These are phyloP conservation scores for Microcebus murinus DNA, from an alignment of 2,113 vertebrate genomes.

Conservation along the genomic window DNA sequence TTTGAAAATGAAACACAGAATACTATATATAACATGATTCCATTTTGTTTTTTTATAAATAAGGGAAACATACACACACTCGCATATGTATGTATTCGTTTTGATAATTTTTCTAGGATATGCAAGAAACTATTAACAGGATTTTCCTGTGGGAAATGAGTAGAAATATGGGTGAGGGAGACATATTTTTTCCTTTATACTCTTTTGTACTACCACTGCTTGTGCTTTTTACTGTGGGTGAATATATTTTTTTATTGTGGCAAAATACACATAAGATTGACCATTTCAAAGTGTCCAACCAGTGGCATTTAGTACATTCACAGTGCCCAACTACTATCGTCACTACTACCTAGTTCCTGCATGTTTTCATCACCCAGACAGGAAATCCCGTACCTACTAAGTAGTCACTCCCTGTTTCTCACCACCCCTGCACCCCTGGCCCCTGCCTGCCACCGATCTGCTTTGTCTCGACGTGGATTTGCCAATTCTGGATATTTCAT, in stretches of 20 bases:
- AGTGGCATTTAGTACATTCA: neutral
- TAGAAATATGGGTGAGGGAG: neutral
- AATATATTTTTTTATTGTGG: neutral
- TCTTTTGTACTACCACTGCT: neutral
- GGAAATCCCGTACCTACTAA: neutral
- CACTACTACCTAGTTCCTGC: neutral
- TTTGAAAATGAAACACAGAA: neutral
- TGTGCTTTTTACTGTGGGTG: neutral
- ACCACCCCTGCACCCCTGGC: neutral
- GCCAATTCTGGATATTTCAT: neutral
- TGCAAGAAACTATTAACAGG: neutral
- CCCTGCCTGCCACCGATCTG: neutral
- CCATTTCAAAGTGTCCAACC: neutral
- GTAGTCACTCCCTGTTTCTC: neutral
- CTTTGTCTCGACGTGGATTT: neutral
- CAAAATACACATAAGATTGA: neutral
- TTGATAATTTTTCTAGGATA: neutral
- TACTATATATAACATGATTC: neutral
- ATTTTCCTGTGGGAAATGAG: neutral
- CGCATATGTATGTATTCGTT: neutral
- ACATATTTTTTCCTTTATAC: neutral
- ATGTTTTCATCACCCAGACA: neutral
- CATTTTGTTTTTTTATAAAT: neutral
- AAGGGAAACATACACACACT: neutral
- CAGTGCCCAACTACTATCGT: neutral